Evolutionary conservation across 2,888 invertebrate species (phyloP), one percentile per base, ranked within the genome.

Genomic region (Papilio demoleus): DNA sequence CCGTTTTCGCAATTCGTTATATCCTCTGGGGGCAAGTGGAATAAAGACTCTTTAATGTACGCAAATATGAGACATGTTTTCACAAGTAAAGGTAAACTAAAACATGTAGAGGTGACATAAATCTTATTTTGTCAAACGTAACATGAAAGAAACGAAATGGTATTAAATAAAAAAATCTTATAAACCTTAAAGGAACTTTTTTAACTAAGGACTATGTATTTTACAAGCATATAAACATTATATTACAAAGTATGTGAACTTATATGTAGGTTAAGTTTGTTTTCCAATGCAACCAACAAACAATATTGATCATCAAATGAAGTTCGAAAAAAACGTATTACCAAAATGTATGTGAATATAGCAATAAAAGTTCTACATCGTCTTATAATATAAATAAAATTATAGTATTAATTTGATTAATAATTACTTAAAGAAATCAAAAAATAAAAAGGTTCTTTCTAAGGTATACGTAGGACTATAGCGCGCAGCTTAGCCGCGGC

Each of bases 1-100:
- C 93, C 93, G 79, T 88, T 88, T 88, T 92, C 92, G 83, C 93
- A 93, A 88, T 93, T 92, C 83, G 81, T 77, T 84, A 93, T 92
- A 84, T 93, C 93, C 87, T 87, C 93, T 93, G 90, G 86, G 88
- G 87, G 80, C 86, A 88, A 87, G 82, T 82, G 83, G 80, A 87
- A 87, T 90, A 87, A 88, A 88, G 85, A 83, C 81, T 84, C 80
- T 86, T 86, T 87, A 88, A 87, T 88, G 81, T 87, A 83, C 81
- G 77, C 76, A 84, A 85, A 86, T 82, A 83, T 80, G 76, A 79
- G 81, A 82, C 81, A 81, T 81, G 80, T 82, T 80, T 80, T 77
- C 77, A 76, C 78, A 82, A 82, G 83, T 77, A 82, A 78, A 77
- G 75, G 69, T 73, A 75, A 71, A 72, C 70, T 72, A 70, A 68